Evolutionary conservation across 1,140 invertebrate species (phyloP).

Genomic region (Drosophila biarmipes): DNA sequence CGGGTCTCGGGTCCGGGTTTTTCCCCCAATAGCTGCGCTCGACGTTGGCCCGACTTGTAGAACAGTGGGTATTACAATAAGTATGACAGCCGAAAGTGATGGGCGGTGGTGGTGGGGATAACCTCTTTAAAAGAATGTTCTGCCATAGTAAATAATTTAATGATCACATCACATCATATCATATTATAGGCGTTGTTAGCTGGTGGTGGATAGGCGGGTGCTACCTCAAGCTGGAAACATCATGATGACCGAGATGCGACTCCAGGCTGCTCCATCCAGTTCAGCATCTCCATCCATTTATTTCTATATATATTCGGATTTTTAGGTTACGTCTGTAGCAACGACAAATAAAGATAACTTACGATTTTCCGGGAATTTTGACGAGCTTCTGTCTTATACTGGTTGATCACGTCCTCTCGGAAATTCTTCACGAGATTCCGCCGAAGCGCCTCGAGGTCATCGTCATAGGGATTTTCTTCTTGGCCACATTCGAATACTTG

Average conservation of each 20-base stretch:
- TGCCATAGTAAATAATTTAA: too few relatives aligned
- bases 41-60: constrained; percentile 5
- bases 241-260: neutral
- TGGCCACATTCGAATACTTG: neutral
- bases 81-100: constrained; percentile 4
- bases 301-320: too few relatives aligned
- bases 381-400: neutral
- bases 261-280: neutral
- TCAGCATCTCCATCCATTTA: neutral
- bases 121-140: too few relatives aligned
- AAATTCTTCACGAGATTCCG: neutral
- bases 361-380: neutral
- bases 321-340: too few relatives aligned
- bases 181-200: neutral
- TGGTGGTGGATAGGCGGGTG: neutral
- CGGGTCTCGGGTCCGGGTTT: neutral
- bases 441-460: neutral
- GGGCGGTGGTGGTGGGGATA: neutral
- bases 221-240: neutral
- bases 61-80: constrained; percentile 18
- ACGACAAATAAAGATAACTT: too few relatives aligned
- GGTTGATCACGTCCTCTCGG: neutral
- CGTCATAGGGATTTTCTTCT: neutral
- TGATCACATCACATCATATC: too few relatives aligned
- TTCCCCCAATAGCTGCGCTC: constrained; percentile 9